Conservation (phyloP, 2,888 invertebrate species). For the Eupithecia subumbrata region DNA sequence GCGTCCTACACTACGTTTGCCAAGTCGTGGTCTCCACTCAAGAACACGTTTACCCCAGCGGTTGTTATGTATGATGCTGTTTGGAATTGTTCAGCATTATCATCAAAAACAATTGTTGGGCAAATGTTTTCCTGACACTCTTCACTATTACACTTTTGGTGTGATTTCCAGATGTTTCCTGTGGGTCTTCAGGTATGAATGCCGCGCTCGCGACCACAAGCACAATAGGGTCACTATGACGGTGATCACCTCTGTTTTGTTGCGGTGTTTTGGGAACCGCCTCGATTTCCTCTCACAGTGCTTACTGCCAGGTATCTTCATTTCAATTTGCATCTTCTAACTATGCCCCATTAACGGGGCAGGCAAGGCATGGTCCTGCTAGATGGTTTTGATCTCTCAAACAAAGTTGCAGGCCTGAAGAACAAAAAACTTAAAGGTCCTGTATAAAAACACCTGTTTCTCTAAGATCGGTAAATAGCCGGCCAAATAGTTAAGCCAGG, state of each 20-base stretch:
- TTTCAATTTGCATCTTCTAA: neutral
- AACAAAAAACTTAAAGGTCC: neutral
- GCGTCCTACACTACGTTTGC: no score
- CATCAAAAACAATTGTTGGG: neutral
- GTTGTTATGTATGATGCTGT: neutral
- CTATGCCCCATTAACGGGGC: neutral
- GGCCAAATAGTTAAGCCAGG: neutral
- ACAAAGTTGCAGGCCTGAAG: neutral
- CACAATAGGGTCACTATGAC: slow-evolving; percentile 66
- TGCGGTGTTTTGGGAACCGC: slow-evolving; percentile 58
- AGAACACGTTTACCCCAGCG: no score
- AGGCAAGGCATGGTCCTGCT: neutral
- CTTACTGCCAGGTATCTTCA: slow-evolving; percentile 65
- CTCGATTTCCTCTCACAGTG: slow-evolving; percentile 53
- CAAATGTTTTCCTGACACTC: neutral
- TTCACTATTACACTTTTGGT: neutral
- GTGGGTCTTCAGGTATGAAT: slow-evolving; percentile 74
- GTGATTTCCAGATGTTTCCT: slow-evolving; percentile 62
- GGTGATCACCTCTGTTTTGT: slow-evolving; percentile 54
- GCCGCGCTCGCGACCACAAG: slow-evolving; percentile 63
- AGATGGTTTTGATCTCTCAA: neutral
- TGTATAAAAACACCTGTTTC: neutral
- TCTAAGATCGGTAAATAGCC: neutral
- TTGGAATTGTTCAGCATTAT: neutral
- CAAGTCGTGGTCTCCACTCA: no score